Evolutionary conservation across 1,140 invertebrate species (phyloP).

Genomic region (Lutraria rhynchaena): DNA sequence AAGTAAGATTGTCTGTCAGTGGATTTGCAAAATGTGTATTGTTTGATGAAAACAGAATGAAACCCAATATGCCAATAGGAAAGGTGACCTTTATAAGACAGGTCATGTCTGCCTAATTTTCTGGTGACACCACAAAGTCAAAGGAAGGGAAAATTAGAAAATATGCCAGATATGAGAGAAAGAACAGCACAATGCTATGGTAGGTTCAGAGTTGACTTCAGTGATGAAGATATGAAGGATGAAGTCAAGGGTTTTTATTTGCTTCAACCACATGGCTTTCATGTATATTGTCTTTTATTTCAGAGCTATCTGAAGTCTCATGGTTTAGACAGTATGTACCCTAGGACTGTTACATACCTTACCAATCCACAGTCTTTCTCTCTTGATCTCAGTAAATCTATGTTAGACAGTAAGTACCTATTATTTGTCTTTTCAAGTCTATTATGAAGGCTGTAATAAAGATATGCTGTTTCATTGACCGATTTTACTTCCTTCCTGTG

Average conservation of each 20-base stretch:
- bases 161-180: not conserved
- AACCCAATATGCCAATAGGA: not conserved
- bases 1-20: too few species aligned
- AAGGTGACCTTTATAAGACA: not conserved
- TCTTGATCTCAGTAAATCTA: slow-evolving; percentile 53
- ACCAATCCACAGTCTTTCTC: slow-evolving; percentile 36
- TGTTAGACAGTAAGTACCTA: slow-evolving; percentile 46
- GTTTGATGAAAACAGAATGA: slow-evolving; percentile 2
- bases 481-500: too few species aligned
- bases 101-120: not conserved
- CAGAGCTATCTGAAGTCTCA: slow-evolving; percentile 55
- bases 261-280: not conserved
- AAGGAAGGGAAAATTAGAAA: not conserved
- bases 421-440: not conserved
- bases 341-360: slow-evolving; percentile 50
- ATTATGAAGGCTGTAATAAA: too few species aligned
- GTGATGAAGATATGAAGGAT: not conserved
- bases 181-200: not conserved
- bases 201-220: not conserved
- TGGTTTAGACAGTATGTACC: slow-evolving; percentile 46
- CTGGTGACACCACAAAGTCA: not conserved
- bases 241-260: not conserved
- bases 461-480: too few species aligned
- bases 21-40: too few species aligned
- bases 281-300: slow-evolving; percentile 33